phyloP scores from a whole-genome alignment of 2,888 invertebrate species.

The Anarsia innoxiella region DNA sequence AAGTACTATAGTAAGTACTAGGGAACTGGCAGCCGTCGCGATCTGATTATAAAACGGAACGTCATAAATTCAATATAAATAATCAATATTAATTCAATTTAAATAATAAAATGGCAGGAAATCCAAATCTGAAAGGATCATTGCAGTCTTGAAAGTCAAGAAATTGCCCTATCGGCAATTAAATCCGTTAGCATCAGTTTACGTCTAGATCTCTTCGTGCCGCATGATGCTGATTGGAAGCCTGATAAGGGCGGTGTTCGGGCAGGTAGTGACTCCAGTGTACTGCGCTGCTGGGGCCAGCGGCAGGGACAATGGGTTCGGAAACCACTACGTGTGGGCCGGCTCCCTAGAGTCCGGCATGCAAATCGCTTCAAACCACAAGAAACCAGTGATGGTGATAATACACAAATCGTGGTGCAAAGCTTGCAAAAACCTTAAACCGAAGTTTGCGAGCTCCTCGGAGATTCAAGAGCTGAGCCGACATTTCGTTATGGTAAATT shows the following conservation, averaged over 20 bases:
- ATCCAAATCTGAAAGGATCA: no score
- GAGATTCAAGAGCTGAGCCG: constrained; percentile 74
- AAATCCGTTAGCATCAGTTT: no score
- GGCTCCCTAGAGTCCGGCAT: constrained; percentile 60
- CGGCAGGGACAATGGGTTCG: constrained; percentile 60
- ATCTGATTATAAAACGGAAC: no score
- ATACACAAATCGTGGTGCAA: constrained; percentile 81
- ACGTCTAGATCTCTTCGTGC: no score
- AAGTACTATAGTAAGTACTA: no score
- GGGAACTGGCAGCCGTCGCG: no score
- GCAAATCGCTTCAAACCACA: constrained; percentile 50
- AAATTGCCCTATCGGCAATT: no score
- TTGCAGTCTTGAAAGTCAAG: no score
- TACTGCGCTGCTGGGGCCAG: constrained; percentile 35
- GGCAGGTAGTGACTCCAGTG: constrained; percentile 38
- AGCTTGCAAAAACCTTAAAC: constrained; percentile 78
- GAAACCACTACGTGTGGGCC: constrained; percentile 60
- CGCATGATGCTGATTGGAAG: constrained; percentile 38
- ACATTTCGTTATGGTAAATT: constrained; percentile 80
- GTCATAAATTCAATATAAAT: no score
- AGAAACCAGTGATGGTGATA: constrained; percentile 78
- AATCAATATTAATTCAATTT: no score
- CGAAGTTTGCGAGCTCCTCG: constrained; percentile 73
- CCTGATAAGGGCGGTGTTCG: constrained; percentile 43
- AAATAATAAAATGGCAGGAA: no score